These are phyloP conservation scores for Flexamia atlantica DNA, from an alignment of 2,888 invertebrate species.

Conservation along the genomic window DNA sequence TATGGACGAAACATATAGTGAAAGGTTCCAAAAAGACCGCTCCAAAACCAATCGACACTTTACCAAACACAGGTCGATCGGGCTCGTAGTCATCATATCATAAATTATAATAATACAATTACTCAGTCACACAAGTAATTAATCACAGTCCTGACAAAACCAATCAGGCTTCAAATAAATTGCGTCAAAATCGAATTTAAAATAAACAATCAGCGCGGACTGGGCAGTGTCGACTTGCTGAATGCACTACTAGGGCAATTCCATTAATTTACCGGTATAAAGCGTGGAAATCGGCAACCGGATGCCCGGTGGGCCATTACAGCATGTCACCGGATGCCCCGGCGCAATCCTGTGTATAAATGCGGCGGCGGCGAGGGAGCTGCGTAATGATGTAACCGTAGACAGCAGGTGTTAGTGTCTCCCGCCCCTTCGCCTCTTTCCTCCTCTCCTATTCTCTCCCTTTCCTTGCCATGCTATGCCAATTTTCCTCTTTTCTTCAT, in stretches of 20 bases:
- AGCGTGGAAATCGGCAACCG: slow-evolving; percentile 51
- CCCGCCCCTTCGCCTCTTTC: not conserved
- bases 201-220: slow-evolving; percentile 25
- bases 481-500: not conserved
- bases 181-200: slow-evolving; percentile 45
- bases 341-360: slow-evolving; percentile 50
- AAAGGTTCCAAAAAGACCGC: no score
- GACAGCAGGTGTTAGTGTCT: slow-evolving; percentile 23
- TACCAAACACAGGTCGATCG: not conserved
- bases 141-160: slow-evolving; percentile 1
- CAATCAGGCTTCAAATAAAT: slow-evolving; percentile 28
- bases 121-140: not conserved
- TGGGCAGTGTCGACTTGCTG: slow-evolving; percentile 14
- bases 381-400: slow-evolving; percentile 41
- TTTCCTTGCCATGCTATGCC: not conserved
- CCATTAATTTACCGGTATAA: slow-evolving; percentile 49
- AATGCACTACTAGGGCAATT: slow-evolving; percentile 44
- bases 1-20: no score
- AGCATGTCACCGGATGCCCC: slow-evolving; percentile 40
- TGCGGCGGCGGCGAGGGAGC: slow-evolving; percentile 4
- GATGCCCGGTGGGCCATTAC: slow-evolving; percentile 45
- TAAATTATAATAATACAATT: slow-evolving; percentile 16
- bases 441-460: not conserved
- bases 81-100: not conserved
- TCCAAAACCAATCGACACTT: no score